Percentiles rank a stretch among this genome's conserved stretches.
These are phyloP conservation scores for Corythornis vintsioides DNA, from an alignment of 2,113 vertebrate genomes.

Conservation along the genomic window DNA sequence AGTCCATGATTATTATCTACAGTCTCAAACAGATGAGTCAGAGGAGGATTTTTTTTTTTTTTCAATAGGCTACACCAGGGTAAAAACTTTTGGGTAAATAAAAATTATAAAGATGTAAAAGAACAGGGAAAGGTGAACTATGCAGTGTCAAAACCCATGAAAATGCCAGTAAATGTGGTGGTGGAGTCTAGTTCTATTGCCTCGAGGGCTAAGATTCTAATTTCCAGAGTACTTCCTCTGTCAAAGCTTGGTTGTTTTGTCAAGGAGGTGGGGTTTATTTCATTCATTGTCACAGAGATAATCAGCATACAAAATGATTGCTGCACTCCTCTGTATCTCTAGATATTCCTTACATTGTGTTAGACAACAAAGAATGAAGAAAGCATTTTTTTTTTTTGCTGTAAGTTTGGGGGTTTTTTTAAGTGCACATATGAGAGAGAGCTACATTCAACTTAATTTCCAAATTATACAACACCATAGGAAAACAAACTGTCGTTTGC, in stretches of 20 bases:
- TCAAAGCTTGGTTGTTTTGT: background rate
- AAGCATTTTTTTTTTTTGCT: background rate
- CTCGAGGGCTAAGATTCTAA: background rate
- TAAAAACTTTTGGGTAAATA: background rate
- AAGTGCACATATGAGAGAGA: background rate
- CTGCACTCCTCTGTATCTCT: background rate
- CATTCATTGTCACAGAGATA: background rate
- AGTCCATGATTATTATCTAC: background rate
- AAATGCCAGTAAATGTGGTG: background rate
- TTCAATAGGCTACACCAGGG: background rate
- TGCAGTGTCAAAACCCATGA: background rate
- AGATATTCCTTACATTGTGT: background rate
- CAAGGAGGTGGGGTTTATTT: background rate
- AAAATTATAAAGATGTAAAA: background rate
- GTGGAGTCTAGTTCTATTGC: background rate
- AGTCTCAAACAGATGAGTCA: background rate
- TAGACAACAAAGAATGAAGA: background rate
- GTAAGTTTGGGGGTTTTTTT: background rate
- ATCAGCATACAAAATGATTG: background rate
- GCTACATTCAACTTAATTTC: background rate
- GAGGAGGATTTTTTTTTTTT: background rate
- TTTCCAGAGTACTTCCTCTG: background rate
- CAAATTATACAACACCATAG: background rate
- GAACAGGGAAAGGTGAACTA: background rate
- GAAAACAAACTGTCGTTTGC: background rate